A percentile compares a stretch with the other conserved stretches of the same genome.
These are phyloP conservation scores for Xestia ashworthii DNA, from an alignment of 2,888 invertebrate genomes.

Conservation along the genomic window DNA sequence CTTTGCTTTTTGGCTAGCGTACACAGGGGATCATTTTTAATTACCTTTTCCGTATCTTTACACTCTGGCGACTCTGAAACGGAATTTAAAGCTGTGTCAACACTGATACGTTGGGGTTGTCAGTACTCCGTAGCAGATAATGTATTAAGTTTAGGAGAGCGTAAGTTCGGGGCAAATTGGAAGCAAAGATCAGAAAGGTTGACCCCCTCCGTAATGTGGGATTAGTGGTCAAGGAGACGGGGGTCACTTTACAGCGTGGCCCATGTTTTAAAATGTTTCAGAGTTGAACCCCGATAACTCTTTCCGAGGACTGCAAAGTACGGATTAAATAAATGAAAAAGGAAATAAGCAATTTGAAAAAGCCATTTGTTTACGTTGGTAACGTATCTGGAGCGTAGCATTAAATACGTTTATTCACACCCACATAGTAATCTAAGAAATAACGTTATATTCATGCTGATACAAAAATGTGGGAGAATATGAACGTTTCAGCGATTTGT, in stretches of 20 bases:
- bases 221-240: conserved; percentile 53
- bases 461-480: conserved; percentile 38
- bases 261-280: conserved; percentile 35
- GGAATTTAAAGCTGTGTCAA: conserved; percentile 53
- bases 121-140: conserved; percentile 37
- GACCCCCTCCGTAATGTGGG: conserved; percentile 49
- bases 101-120: conserved; percentile 36
- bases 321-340: conserved; percentile 31
- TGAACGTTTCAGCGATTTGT: conserved; percentile 48
- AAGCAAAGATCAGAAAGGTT: conserved; percentile 58
- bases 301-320: conserved; percentile 9
- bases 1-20: conserved; percentile 43
- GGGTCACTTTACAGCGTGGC: conserved; percentile 37
- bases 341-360: conserved; percentile 32
- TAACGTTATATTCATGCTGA: conserved; percentile 31
- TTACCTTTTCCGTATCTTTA: conserved; percentile 56
- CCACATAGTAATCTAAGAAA: conserved; percentile 18
- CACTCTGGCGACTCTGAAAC: conserved; percentile 30
- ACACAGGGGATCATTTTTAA: conserved; percentile 48
- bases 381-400: conserved; percentile 4
- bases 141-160: conserved; percentile 54
- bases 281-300: conserved; percentile 30
- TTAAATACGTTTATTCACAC: conserved; percentile 12
- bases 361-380: conserved; percentile 11
- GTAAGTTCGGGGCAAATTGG: conserved; percentile 43